These are phyloP conservation scores for Neoitamus cyanurus DNA, from an alignment of 2,888 invertebrate species.

Conservation along the genomic window DNA sequence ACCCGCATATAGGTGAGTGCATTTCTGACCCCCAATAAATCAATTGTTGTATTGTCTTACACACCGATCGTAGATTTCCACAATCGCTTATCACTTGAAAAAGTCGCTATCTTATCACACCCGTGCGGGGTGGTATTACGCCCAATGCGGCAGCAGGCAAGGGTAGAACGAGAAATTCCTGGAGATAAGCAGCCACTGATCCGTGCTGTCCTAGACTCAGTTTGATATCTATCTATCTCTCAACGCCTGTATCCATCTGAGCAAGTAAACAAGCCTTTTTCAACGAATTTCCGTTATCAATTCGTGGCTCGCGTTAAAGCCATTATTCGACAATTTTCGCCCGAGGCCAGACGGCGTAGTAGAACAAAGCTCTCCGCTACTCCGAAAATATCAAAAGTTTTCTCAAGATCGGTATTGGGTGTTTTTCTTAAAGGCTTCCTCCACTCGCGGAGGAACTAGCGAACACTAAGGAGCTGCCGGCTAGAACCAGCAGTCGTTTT, in stretches of 20 bases:
- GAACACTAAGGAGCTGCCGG: background rate
- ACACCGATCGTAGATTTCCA: background rate
- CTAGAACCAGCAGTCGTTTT: background rate
- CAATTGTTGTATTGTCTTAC: background rate
- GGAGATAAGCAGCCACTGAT: background rate
- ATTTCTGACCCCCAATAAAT: constrained; percentile 11
- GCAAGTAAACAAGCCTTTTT: background rate
- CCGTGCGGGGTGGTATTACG: background rate
- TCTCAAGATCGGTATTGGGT: background rate
- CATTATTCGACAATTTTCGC: background rate
- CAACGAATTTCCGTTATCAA: constrained; percentile 3
- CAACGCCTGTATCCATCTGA: background rate
- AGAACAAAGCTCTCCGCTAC: constrained; percentile 3
- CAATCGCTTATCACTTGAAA: background rate
- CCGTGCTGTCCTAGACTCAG: background rate
- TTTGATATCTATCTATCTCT: background rate
- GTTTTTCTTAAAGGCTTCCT: background rate
- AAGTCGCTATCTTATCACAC: background rate
- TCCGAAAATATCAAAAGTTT: background rate
- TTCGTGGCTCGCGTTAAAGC: background rate
- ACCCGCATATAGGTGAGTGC: background rate
- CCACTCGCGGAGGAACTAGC: background rate
- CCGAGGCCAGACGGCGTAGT: background rate
- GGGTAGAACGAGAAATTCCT: background rate
- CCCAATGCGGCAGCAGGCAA: background rate